Percentiles rank a stretch among this genome's conserved stretches.
These are phyloP conservation scores for Sphinx pinastri DNA, from an alignment of 2,888 invertebrate species.

Conservation along the genomic window DNA sequence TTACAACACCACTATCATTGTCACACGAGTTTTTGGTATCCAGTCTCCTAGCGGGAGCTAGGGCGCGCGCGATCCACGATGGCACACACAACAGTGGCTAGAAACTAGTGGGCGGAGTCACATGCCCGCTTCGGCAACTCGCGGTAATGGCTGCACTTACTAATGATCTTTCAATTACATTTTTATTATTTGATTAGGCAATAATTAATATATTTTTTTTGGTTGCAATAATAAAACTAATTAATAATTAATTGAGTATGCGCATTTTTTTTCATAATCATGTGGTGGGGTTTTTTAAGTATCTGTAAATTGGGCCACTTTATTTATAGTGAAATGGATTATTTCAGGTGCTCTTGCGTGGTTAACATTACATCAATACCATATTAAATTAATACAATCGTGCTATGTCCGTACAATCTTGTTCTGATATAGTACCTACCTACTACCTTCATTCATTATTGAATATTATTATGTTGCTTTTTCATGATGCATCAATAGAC, in stretches of 20 bases:
- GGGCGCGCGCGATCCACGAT: constrained; percentile 40
- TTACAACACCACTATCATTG: constrained; percentile 16
- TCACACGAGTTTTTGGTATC: constrained; percentile 36
- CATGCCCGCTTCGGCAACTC: constrained; percentile 32
- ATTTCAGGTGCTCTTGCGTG: no score
- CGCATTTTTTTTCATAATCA: no score
- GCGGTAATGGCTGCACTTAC: constrained; percentile 3
- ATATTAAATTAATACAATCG: no score
- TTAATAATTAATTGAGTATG: no score
- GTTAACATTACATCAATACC: no score
- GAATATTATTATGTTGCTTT: no score
- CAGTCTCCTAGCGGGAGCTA: constrained; percentile 7
- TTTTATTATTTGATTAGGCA: not conserved
- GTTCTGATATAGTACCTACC: not conserved
- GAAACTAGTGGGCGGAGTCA: constrained; percentile 35
- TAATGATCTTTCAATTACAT: not conserved
- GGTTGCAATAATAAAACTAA: not conserved
- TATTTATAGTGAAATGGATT: no score
- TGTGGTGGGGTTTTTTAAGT: no score
- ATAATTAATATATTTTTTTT: not conserved
- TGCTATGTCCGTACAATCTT: not conserved
- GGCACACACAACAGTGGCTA: constrained; percentile 40
- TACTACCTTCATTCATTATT: not conserved
- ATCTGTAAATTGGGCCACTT: no score
- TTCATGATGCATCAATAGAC: no score